Evolutionary conservation across 2,797 vertebrate species (phyloP).

Genomic region (Lithobates sylvaticus): DNA sequence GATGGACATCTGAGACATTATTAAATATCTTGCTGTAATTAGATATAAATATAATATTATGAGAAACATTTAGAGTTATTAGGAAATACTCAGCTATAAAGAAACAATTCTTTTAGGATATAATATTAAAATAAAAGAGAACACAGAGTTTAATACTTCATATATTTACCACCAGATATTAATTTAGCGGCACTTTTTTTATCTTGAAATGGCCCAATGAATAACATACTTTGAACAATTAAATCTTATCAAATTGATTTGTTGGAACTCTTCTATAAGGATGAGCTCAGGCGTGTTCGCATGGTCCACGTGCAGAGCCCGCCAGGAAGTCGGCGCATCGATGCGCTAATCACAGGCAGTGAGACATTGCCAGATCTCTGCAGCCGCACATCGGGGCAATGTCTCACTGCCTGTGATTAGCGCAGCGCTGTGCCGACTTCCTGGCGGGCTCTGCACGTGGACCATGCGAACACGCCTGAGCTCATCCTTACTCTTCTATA

Average conservation of each 20-base stretch:
- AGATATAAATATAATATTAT: slow-evolving; percentile 62
- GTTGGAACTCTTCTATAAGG: neutral
- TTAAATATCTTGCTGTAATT: slow-evolving; percentile 57
- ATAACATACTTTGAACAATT: no score
- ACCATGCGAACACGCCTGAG: no score
- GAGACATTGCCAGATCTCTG: no score
- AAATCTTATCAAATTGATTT: no score
- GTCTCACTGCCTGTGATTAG: no score
- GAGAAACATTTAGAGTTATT: slow-evolving; percentile 36
- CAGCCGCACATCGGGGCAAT: no score
- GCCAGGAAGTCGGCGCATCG: no score
- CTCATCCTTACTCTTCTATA: neutral
- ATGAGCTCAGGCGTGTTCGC: no score
- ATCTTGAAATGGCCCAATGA: neutral
- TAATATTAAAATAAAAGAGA: slow-evolving; percentile 23
- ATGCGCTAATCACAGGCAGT: no score
- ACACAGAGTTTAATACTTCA: slow-evolving; percentile 22
- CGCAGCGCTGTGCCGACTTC: no score
- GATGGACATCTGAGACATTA: slow-evolving; percentile 58
- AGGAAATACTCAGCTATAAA: slow-evolving; percentile 63
- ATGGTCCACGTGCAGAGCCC: no score
- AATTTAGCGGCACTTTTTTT: neutral
- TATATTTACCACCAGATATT: neutral
- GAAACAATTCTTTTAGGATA: slow-evolving; percentile 30
- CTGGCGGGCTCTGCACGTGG: no score